Evolutionary conservation across 2,113 vertebrate genomes (phyloP), one percentile per base, ranked within the genome.

Genomic region (Oxyura jamaicensis): DNA sequence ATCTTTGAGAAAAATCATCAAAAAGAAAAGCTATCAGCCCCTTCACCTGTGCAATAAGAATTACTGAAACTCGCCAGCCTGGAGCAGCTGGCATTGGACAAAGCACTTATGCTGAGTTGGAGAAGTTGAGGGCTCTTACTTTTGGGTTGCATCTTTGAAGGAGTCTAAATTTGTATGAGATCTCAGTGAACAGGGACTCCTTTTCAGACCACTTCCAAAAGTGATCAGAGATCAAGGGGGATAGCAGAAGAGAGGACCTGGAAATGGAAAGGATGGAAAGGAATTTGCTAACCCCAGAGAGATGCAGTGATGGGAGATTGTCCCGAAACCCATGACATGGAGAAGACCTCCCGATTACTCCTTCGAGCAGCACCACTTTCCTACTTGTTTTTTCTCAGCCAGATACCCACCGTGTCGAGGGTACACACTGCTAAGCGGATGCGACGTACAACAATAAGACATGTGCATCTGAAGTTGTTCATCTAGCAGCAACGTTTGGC

Each of bases 401-500:
- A 29, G 12, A 48, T 53, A 72, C 15, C 22, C 62, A 13, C 5
- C 3, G 0, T 2, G 58, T 21, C 83, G 50, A 65, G 62, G 41
- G 19, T 10, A 46, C 14, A 19, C 15, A 29, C 53, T 1, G 4
- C 50, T 52, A 73, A 95, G 29, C 4, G 23, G 41, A 35, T 21
- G 41, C 3, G 6, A 79, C 0, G 2, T 73, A 75, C 1, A 4
- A 81, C 39, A 93, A 81, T 73, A 73, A 35, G 77, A 86, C 83
- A 68, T 0, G 0, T 53, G 65, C 20, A 39, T 83, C 69, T 89
- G 81, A 91, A 96, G 89, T 42, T 96, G 94, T 86, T 96, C 94
- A 96, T 94, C 91, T 95, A 76, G 92, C 78, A 92, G 91, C 86
- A 96, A 53, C n/a, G 10, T 73, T 91, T 93, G 59, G 41, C 78